Evolutionary conservation across 2,888 invertebrate species (phyloP).

Genomic region (Alitta virens): DNA sequence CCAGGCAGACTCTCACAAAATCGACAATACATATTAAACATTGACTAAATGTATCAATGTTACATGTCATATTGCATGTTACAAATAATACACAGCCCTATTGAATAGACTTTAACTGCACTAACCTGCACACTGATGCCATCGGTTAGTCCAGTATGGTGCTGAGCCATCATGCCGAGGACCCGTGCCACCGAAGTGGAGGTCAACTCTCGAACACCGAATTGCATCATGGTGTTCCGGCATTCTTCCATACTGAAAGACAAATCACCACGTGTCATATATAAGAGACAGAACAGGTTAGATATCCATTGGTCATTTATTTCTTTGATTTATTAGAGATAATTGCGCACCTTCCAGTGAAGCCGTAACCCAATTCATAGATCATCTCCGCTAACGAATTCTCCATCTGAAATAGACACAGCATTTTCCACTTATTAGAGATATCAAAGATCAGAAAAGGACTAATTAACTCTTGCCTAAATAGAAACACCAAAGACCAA

Average conservation of each 20-base stretch:
- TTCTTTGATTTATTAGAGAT: neutral
- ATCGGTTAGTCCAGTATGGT: constrained; percentile 74
- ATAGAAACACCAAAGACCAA: no score
- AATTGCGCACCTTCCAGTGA: constrained; percentile 65
- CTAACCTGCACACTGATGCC: constrained; percentile 42
- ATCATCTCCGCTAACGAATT: constrained; percentile 74
- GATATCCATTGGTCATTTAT: no score
- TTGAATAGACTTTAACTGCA: no score
- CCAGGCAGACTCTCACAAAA: no score
- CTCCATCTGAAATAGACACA: constrained; percentile 55
- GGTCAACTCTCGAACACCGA: constrained; percentile 75
- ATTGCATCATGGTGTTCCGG: constrained; percentile 76
- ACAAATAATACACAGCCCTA: no score
- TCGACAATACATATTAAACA: no score
- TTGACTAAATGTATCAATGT: no score
- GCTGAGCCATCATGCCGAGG: constrained; percentile 58
- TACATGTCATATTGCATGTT: no score
- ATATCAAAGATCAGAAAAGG: no score
- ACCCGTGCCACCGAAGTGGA: constrained; percentile 77
- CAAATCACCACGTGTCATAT: neutral
- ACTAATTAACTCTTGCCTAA: no score
- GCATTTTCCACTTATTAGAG: no score
- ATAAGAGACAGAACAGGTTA: neutral
- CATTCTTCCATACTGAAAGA: constrained; percentile 49
- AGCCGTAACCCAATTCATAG: constrained; percentile 86